phyloP scores from a whole-genome alignment of 2,113 vertebrate genomes.

The Gnathonemus longibarbis region DNA sequence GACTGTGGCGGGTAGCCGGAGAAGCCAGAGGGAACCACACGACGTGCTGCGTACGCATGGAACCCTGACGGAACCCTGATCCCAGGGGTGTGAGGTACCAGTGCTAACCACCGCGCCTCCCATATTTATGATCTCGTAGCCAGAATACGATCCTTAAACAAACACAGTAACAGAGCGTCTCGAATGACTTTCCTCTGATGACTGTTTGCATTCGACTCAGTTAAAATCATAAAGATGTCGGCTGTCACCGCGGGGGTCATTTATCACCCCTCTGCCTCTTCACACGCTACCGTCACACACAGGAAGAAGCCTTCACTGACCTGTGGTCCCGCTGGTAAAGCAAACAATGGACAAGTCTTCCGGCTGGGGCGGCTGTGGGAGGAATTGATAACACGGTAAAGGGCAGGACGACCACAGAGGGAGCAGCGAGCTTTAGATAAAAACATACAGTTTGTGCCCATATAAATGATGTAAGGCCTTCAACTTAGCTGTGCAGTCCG shows the following conservation, averaged over 20 bases:
- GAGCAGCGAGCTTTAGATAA: neutral
- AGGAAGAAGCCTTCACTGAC: constrained; percentile 35
- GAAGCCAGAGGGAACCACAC: neutral
- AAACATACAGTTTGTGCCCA: neutral
- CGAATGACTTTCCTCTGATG: neutral
- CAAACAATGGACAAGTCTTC: constrained; percentile 91
- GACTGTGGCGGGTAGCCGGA: neutral
- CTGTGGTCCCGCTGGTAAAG: constrained; percentile 93
- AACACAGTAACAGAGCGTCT: neutral
- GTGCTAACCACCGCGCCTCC: neutral
- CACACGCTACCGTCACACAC: neutral
- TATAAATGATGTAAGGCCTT: neutral
- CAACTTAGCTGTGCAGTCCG: neutral
- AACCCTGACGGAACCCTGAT: neutral
- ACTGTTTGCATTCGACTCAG: neutral
- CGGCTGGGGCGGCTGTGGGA: constrained; percentile 74
- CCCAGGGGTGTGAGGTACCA: neutral
- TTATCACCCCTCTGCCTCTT: neutral
- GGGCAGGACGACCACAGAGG: too few species aligned
- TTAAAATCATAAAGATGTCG: neutral
- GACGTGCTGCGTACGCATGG: neutral
- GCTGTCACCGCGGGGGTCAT: neutral
- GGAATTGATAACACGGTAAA: constrained; percentile 26
- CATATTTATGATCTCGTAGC: neutral
- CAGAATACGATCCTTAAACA: neutral